Evolutionary conservation across 2,888 invertebrate species (phyloP), one percentile per base, ranked within the genome.

Genomic region (Caenorhabditis panamensis): DNA sequence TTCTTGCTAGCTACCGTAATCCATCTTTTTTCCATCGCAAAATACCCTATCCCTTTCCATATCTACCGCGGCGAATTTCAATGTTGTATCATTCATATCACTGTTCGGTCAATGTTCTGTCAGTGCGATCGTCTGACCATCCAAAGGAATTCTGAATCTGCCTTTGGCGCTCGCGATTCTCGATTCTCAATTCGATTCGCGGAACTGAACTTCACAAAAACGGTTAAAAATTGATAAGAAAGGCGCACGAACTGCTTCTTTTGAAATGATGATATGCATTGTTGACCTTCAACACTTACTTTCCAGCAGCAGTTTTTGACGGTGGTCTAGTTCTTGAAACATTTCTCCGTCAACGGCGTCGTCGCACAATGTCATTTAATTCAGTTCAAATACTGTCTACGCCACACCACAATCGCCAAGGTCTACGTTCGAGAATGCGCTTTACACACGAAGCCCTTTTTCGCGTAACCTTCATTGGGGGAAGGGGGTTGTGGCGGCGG

Each of bases 251-350:
- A 72, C 72, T 72, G 54, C 62, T 62, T 62, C 62, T 63, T 63
- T 18, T n/a, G n/a, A 63, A 63, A 49, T 63, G 72, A 72, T 72
- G 63, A 49, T 63, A 72, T 72, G 72, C 56, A 22, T 56, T 61
- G 11, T 53, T 75, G 75, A 75, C 75, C 66, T 75, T 75, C 66
- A 49, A 58, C 63, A 72, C 54, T 54, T 56, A 72, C 47, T 54
- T 63, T 49, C 63, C 56, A 58, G 18, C 44, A 66, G 64, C 16
- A 51, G 26, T 66, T 75, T 75, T 75, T 73, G 73, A 47, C 66
- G 75, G 66, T 61, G 66, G 75, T 75, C 66, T 75, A 44, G 59
- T 73, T 59, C 13, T 61, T 67, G 66, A 75, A 75, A 75, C 75
- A 66, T 66, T 75, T 59, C 66, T 59, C 49, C 36, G 47, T 56